Evolutionary conservation across 2,888 invertebrate genomes (phyloP).

Genomic region (Eueremaeus valkanovi): DNA sequence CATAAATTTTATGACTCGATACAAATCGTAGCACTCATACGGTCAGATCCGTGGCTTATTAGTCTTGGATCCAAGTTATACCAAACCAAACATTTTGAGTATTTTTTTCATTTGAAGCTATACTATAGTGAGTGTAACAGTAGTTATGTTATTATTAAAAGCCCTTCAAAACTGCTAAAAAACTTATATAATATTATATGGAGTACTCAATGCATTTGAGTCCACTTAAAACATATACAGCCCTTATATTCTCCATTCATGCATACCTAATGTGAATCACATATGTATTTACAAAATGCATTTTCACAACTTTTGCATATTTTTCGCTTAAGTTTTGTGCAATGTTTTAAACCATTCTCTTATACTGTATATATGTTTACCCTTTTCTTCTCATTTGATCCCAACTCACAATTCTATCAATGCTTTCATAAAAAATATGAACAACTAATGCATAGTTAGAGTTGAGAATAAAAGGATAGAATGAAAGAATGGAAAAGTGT

Average conservation of each 20-base stretch:
- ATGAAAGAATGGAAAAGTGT: neutral
- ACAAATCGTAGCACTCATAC: no score
- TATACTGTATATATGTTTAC: neutral
- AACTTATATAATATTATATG: no score
- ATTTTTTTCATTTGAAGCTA: no score
- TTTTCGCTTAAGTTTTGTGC: neutral
- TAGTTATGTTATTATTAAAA: neutral
- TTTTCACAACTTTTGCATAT: neutral
- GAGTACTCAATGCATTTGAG: slow-evolving; percentile 11
- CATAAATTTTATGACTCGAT: no score
- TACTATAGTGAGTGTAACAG: no score
- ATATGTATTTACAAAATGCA: slow-evolving; percentile 13
- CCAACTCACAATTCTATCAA: slow-evolving; percentile 4
- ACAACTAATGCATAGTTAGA: slow-evolving; percentile 11
- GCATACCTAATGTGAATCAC: slow-evolving; percentile 2
- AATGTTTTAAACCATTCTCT: neutral
- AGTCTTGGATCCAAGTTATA: no score
- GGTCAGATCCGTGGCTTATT: no score
- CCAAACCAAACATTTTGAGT: no score
- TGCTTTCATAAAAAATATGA: slow-evolving; percentile 12
- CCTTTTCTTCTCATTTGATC: neutral
- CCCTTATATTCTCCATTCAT: slow-evolving; percentile 10
- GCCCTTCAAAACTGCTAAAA: no score
- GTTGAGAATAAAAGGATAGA: neutral
- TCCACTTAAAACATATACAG: neutral